Base-by-base conservation (phyloP, 2,113 vertebrate species). In the Ibidorhyncha struthersii region DNA sequence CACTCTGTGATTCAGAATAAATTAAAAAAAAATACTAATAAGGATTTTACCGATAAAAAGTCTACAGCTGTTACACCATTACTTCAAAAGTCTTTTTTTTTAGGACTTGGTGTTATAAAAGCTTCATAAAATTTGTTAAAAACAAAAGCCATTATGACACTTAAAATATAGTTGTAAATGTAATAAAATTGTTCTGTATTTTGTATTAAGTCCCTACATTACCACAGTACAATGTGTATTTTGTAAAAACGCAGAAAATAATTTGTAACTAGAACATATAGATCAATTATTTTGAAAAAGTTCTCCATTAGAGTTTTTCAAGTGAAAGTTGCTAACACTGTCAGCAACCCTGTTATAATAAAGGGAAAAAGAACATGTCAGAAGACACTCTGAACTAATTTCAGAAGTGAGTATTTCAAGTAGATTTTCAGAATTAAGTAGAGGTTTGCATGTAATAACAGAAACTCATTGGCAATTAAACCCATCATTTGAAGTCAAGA, bases 81-180 rank as follows among this genome's bases (percentile, higher is more conserved):
- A 1, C 23, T 72, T 80, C 73, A 7, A 81, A 82, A 40, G 0
- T 4, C 4, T 0, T 0, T 1, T 9, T 3, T 55, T 55, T 82
- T 18, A 34, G 8, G 6, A 55, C 3, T 20, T 58, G 3, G 1
- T 67, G 6, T 11, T 82, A 11, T 23, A 66, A 90, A 74, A 71
- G 12, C 3, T 30, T 32, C 2, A 29, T 41, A n/a, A 12, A 49
- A 43, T 32, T 65, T 82, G 12, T 53, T 72, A 4, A 43, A 20
- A 15, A 38, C 11, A 22, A 66, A 16, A 10, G 2, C 0, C 3
- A 17, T 22, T 32, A 34, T 8, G 12, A n/a, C 2, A 47, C 4
- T 30, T 71, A 29, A 86, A 82, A 76, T 55, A n/a, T 11, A 40
- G 4, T 18, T 40, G 2, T 6, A 50, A 74, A 6, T 5, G 30